A percentile compares a stretch with the other conserved stretches of the same genome.
These are phyloP conservation scores for Amphilophus citrinellus DNA, from an alignment of 2,113 vertebrate species.

Conservation along the genomic window DNA sequence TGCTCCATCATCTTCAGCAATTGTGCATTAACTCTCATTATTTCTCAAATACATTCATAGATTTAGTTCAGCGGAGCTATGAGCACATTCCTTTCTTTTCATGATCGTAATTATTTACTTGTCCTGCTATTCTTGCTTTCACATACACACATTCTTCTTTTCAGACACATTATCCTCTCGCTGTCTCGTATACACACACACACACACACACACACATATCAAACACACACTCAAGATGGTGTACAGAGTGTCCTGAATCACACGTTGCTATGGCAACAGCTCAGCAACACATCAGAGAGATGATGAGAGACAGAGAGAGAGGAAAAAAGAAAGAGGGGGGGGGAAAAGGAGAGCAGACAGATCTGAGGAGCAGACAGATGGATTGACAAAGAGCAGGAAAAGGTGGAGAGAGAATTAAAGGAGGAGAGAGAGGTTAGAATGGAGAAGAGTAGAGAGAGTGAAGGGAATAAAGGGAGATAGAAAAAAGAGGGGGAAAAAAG, in stretches of 20 bases:
- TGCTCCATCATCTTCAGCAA: not conserved
- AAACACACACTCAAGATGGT: conserved; percentile 18
- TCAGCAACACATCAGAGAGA: conserved; percentile 69
- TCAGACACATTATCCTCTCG: conserved; percentile 19
- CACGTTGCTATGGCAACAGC: conserved; percentile 75
- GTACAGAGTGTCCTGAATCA: conserved; percentile 75
- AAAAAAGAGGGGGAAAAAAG: not conserved
- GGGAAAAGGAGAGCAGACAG: conserved; percentile 19
- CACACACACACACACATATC: not conserved
- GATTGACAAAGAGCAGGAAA: conserved; percentile 22
- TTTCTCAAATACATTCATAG: not conserved
- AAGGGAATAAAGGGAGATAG: no score
- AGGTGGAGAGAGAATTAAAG: not conserved
- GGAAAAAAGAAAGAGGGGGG: conserved; percentile 5
- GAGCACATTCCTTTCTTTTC: not conserved
- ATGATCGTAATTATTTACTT: conserved; percentile 37
- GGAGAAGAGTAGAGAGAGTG: not conserved
- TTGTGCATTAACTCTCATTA: not conserved
- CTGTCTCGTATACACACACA: not conserved
- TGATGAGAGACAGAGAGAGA: conserved; percentile 16
- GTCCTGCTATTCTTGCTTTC: not conserved
- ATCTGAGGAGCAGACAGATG: conserved; percentile 45
- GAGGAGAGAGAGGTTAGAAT: not conserved
- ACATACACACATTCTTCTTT: conserved; percentile 16
- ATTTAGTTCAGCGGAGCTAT: not conserved